Percentiles rank a stretch among this genome's conserved stretches.
These are phyloP conservation scores for Drosophila cardini DNA, from an alignment of 1,140 invertebrate genomes.

Conservation along the genomic window DNA sequence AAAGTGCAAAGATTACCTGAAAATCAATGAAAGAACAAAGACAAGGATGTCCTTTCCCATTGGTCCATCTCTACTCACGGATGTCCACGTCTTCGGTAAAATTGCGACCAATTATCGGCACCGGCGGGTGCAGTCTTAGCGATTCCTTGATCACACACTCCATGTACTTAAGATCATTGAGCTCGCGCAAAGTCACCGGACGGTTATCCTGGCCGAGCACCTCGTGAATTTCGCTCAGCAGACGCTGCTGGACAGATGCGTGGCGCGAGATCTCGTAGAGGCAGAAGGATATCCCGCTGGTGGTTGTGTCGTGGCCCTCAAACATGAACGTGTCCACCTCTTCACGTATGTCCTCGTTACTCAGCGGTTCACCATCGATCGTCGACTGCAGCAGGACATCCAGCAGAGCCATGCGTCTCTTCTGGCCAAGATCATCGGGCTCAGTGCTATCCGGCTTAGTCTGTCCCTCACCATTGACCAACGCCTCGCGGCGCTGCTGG, in stretches of 20 bases:
- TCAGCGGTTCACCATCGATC: constrained; percentile 86
- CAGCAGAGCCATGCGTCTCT: constrained; percentile 89
- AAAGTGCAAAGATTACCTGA: not conserved
- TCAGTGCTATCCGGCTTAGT: not conserved
- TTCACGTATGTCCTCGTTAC: constrained; percentile 88
- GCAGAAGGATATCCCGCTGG: constrained; percentile 86
- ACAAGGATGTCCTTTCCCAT: no score
- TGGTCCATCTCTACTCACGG: constrained; percentile 40
- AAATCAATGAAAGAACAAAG: not conserved
- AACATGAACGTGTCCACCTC: constrained; percentile 93
- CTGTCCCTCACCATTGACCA: constrained; percentile 22
- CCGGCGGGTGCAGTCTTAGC: constrained; percentile 88
- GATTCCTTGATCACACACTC: constrained; percentile 88
- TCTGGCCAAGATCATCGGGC: constrained; percentile 83
- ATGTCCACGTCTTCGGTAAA: constrained; percentile 85
- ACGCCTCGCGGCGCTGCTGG: constrained; percentile 78
- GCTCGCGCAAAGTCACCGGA: constrained; percentile 30
- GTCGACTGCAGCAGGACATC: constrained; percentile 90
- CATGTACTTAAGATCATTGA: constrained; percentile 62
- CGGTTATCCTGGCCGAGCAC: constrained; percentile 85
- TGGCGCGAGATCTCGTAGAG: constrained; percentile 86
- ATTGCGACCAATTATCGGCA: constrained; percentile 87
- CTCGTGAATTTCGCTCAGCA: constrained; percentile 87
- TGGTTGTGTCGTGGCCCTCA: constrained; percentile 91
- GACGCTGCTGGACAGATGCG: constrained; percentile 86